These are phyloP conservation scores for Sylvietta virens DNA, from an alignment of 2,113 vertebrate species.

Conservation along the genomic window DNA sequence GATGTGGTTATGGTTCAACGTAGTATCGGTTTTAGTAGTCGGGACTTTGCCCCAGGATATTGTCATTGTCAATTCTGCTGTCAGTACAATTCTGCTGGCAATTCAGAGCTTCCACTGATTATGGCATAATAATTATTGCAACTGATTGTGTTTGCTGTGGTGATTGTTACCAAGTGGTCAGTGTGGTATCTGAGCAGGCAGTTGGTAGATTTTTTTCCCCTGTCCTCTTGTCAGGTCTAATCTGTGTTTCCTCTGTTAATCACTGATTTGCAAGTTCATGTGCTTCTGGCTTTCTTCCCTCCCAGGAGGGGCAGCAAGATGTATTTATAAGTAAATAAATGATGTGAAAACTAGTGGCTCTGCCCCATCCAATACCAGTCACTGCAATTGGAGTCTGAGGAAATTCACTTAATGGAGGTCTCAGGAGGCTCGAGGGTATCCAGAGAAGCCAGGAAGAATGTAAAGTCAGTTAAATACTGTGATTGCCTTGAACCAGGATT, in stretches of 20 bases:
- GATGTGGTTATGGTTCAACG: not conserved
- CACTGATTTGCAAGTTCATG: slow-evolving; percentile 18
- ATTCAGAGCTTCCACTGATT: not conserved
- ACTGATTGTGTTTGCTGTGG: not conserved
- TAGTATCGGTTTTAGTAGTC: not conserved
- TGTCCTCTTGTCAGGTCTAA: slow-evolving; percentile 3
- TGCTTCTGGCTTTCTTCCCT: slow-evolving; percentile 22
- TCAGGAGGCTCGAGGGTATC: not conserved
- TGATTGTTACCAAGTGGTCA: not conserved
- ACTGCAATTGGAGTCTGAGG: not conserved
- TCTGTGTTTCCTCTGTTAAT: slow-evolving; percentile 1
- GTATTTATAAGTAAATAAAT: slow-evolving; percentile 24
- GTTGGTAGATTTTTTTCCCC: not conserved
- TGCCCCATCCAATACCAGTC: slow-evolving; percentile 10
- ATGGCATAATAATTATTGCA: not conserved
- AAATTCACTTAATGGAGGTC: not conserved
- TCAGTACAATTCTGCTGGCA: not conserved
- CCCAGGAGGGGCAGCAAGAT: not conserved
- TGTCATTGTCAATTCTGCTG: too few relatives aligned
- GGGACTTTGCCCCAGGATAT: not conserved
- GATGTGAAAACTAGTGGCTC: not conserved
- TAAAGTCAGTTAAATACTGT: not conserved
- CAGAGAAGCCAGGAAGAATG: not conserved
- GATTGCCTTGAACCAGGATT: not conserved
- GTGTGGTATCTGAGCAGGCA: not conserved